Conservation (phyloP, 2,797 vertebrate species). For the Gila robusta region DNA sequence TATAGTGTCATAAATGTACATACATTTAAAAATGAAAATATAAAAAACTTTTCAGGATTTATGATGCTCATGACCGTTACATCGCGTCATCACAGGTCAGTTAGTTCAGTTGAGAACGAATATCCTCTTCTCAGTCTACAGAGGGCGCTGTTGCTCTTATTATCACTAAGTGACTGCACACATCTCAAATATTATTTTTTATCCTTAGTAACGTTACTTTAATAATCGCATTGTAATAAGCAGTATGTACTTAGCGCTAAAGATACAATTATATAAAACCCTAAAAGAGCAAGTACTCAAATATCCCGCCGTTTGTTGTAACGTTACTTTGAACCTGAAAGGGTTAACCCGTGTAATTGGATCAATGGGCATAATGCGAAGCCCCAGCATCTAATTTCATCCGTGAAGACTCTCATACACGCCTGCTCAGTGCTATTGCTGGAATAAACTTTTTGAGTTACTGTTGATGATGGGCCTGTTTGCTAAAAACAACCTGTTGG, state of each 20-base stretch:
- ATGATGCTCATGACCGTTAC: too few relatives aligned
- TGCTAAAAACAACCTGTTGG: constrained; percentile 3
- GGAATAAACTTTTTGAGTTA: neutral
- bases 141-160: constrained; percentile 35
- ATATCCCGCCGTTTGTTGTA: neutral
- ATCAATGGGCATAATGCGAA: constrained; percentile 78
- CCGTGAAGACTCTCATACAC: neutral
- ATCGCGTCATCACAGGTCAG: too few relatives aligned
- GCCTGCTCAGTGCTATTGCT: neutral
- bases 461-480: neutral
- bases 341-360: constrained; percentile 79
- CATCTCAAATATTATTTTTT: neutral
- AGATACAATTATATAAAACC: neutral
- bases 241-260: neutral
- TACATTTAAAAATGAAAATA: too few relatives aligned
- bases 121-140: neutral
- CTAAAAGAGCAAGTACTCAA: neutral
- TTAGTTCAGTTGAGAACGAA: neutral
- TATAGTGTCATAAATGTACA: too few relatives aligned
- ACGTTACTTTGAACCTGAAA: constrained; percentile 26
- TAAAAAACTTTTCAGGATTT: too few relatives aligned
- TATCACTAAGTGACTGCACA: neutral
- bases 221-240: neutral
- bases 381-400: constrained; percentile 55
- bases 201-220: neutral